Evolutionary conservation across 2,113 vertebrate species (phyloP), one percentile per base, ranked within the genome.

Genomic region (Salvator merianae): DNA sequence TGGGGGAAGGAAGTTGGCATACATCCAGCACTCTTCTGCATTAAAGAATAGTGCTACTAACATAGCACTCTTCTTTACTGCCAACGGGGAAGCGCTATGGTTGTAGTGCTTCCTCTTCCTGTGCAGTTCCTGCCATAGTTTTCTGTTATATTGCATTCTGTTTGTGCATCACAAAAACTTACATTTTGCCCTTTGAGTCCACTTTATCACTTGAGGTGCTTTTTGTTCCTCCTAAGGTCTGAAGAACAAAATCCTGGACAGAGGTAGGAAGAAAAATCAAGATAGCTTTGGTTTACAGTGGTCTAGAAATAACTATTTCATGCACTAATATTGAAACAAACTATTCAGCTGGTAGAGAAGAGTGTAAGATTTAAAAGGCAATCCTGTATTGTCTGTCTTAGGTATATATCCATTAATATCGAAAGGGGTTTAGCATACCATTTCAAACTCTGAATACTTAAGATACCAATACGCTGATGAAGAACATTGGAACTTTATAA

Each of bases 171-270:
- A 82, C 0, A 34, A 86, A 81, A 90, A 32, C 38, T 74, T 74
- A 87, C 30, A 2, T 43, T 79, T 86, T 71, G 77, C 13, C 66
- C 3, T 32, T 77, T 28, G 18, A 53, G n/a, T 83, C 38, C 2
- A 1, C 20, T 82, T 87, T n/a, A 63, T 72, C 66, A 72, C 69
- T 36, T 83, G 63, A 82, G 77, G 40, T 79, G 4, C 7, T 85
- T 32, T 77, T 85, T 84, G 86, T 50, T 84, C 79, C 88, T 69
- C 28, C 53, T 82, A 78, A 6, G 78, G 1, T 28, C 32, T 0
- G 81, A 30, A 74, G 68, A 63, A 59, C 1, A 81, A 30, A 62
- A 50, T 66, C 83, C 63, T 88, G 66, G 2, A 38, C 1, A 7
- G 32, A 53, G 43, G 13, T 20, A 38, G 43, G 55, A 2, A 1